Conservation (phyloP, 2,888 invertebrate species). For the Sisyra nigra region DNA sequence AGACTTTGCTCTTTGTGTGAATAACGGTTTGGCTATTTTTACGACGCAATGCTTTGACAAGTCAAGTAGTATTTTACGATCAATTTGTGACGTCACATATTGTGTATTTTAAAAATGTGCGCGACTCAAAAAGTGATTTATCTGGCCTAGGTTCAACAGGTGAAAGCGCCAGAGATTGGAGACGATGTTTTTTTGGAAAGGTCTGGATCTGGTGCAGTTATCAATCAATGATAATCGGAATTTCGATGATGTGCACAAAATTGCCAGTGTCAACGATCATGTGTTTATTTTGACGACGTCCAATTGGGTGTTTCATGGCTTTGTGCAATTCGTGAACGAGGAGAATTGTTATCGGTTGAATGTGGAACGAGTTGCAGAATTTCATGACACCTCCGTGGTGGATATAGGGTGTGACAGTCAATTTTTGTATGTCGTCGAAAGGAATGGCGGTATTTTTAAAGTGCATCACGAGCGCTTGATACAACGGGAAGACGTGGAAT, state of each 20-base stretch:
- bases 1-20: no score
- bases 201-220: not conserved
- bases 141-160: no score
- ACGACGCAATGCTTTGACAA: no score
- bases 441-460: conserved; percentile 41
- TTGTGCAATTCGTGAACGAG: conserved; percentile 19
- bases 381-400: conserved; percentile 34
- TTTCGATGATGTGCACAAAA: conserved; percentile 23
- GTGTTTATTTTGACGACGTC: conserved; percentile 29
- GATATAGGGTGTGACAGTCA: conserved; percentile 46
- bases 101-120: no score
- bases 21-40: no score
- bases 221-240: conserved; percentile 8
- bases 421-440: conserved; percentile 41
- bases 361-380: conserved; percentile 20
- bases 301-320: conserved; percentile 28
- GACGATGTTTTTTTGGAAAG: conserved; percentile 5
- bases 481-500: conserved; percentile 39
- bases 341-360: conserved; percentile 29
- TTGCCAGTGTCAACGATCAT: conserved; percentile 28
- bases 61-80: no score
- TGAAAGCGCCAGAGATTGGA: not conserved
- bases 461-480: conserved; percentile 32
- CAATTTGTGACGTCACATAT: no score
- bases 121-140: no score